Conservation (phyloP, 2,888 invertebrate species). For the Xanthorhoe spadicearia region DNA sequence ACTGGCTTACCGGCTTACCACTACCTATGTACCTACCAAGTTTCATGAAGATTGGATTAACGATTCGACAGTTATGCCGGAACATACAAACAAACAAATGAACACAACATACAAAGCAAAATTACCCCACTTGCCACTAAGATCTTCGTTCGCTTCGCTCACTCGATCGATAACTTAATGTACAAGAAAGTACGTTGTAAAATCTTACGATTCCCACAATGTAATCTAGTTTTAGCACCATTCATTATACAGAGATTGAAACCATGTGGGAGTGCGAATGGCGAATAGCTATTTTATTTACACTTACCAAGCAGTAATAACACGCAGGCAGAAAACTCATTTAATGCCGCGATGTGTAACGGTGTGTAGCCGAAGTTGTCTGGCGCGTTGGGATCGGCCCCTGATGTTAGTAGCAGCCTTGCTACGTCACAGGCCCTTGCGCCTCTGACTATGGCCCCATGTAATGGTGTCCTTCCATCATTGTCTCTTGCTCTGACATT, state of each 20-base stretch:
- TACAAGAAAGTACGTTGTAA: slow-evolving; percentile 11
- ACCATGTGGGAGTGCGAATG: slow-evolving; percentile 16
- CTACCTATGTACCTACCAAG: too few relatives aligned
- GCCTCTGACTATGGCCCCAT: slow-evolving; percentile 92
- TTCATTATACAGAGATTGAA: slow-evolving; percentile 12
- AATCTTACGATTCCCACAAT: slow-evolving; percentile 19
- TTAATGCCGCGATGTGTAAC: slow-evolving; percentile 92
- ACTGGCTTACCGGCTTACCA: too few relatives aligned
- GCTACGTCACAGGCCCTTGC: slow-evolving; percentile 89
- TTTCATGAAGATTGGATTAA: too few relatives aligned
- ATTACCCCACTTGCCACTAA: too few relatives aligned
- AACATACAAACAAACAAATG: too few relatives aligned
- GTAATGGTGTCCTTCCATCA: slow-evolving; percentile 91
- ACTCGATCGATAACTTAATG: slow-evolving; percentile 18
- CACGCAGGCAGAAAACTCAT: slow-evolving; percentile 92
- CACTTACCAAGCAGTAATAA: slow-evolving; percentile 86
- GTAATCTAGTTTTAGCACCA: slow-evolving; percentile 21
- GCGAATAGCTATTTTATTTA: slow-evolving; percentile 6
- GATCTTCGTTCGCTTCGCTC: too few relatives aligned
- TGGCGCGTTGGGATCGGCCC: slow-evolving; percentile 90
- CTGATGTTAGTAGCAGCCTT: slow-evolving; percentile 86
- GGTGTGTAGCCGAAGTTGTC: slow-evolving; percentile 94
- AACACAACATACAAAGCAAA: too few relatives aligned
- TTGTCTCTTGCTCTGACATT: slow-evolving; percentile 87
- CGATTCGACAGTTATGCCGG: too few relatives aligned